A percentile compares a stretch with the other conserved stretches of the same genome.
These are phyloP conservation scores for Ophion ellenae DNA, from an alignment of 2,888 invertebrate genomes.

Conservation along the genomic window DNA sequence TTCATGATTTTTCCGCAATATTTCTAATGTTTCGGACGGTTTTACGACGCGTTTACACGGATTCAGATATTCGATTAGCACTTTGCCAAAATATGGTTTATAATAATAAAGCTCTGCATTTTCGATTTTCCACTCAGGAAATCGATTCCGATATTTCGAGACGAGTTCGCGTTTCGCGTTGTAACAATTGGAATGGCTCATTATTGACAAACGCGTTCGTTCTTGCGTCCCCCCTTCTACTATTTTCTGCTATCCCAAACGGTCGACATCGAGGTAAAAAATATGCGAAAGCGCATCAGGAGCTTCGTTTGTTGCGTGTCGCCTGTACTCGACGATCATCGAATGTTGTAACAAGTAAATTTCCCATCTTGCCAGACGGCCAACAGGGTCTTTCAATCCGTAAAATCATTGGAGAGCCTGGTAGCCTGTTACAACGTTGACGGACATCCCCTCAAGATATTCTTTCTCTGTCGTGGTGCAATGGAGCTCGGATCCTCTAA, in stretches of 20 bases:
- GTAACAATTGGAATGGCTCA: constrained; percentile 27
- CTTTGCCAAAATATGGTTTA: constrained; percentile 33
- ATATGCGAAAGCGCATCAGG: constrained; percentile 51
- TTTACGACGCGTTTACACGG: constrained; percentile 33
- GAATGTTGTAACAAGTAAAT: constrained; percentile 48
- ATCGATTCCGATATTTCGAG: constrained; percentile 18
- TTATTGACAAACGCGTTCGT: background rate
- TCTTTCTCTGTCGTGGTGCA: background rate
- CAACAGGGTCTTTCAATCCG: constrained; percentile 47
- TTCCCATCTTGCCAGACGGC: constrained; percentile 62
- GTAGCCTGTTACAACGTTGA: constrained; percentile 58
- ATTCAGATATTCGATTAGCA: constrained; percentile 4
- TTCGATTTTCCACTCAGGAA: constrained; percentile 54
- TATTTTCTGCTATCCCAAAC: constrained; percentile 37
- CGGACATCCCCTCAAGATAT: constrained; percentile 42
- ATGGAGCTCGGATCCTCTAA: background rate
- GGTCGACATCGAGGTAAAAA: constrained; percentile 50
- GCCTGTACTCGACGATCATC: constrained; percentile 30
- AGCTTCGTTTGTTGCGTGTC: constrained; percentile 49
- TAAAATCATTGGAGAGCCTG: constrained; percentile 65
- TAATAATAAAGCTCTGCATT: constrained; percentile 47
- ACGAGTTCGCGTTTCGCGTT: constrained; percentile 15
- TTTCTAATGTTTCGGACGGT: constrained; percentile 3
- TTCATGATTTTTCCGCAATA: constrained; percentile 44
- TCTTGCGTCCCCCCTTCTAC: constrained; percentile 9